Conservation (phyloP, 2,888 invertebrate species). For the Luffia ferchaultella region DNA sequence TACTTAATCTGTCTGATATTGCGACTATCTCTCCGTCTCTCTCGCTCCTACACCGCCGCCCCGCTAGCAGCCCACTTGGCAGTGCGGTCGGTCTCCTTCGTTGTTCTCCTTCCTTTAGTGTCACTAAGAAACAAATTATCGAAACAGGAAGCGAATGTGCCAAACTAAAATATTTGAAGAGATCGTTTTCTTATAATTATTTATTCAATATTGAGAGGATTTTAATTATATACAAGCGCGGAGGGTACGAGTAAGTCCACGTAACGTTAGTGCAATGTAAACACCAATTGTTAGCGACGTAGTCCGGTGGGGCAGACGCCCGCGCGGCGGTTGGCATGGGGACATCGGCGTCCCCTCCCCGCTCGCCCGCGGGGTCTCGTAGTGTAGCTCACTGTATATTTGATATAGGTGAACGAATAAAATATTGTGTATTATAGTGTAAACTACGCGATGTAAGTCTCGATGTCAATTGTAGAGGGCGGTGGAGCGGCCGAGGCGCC, state of each 20-base stretch:
- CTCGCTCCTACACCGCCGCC: not conserved
- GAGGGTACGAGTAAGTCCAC: not conserved
- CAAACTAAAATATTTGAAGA: constrained; percentile 48
- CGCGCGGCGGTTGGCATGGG: constrained; percentile 17
- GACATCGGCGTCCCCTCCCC: constrained; percentile 6
- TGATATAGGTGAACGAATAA: constrained; percentile 49
- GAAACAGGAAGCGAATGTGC: constrained; percentile 52
- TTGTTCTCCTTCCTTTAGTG: not conserved
- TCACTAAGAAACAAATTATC: constrained; percentile 5
- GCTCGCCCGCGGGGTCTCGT: constrained; percentile 3
- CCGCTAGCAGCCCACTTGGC: not conserved
- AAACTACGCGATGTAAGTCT: constrained; percentile 52
- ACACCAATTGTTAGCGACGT: constrained; percentile 38
- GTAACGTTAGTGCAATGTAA: constrained; percentile 31
- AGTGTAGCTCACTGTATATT: constrained; percentile 29
- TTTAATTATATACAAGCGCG: not conserved
- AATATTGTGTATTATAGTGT: constrained; percentile 54
- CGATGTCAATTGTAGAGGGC: constrained; percentile 60
- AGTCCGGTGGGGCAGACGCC: constrained; percentile 15
- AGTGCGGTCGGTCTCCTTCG: not conserved
- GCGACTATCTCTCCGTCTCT: no score
- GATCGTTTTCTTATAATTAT: constrained; percentile 32
- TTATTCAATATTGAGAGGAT: not conserved
- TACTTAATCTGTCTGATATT: no score
- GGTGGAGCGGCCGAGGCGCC: no score